A percentile compares a stretch with the other conserved stretches of the same genome.
These are phyloP conservation scores for Zapus hudsonius DNA, from an alignment of 2,113 vertebrate genomes.

Conservation along the genomic window DNA sequence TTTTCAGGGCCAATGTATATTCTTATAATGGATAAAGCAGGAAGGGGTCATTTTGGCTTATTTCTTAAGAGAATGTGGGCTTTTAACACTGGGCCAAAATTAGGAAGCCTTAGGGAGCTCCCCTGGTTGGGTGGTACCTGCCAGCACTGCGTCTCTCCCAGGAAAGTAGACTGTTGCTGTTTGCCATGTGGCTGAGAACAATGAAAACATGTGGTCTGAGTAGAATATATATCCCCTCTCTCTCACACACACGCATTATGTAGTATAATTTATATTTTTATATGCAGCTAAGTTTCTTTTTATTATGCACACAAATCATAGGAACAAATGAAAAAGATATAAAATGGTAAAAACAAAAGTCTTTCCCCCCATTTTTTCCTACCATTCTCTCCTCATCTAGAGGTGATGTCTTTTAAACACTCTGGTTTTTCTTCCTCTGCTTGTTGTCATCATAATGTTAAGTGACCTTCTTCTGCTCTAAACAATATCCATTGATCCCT, in stretches of 20 bases:
- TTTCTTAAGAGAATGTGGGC: neutral
- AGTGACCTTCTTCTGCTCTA: constrained; percentile 23
- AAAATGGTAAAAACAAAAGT: neutral
- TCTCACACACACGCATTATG: neutral
- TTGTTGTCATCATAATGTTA: constrained; percentile 48
- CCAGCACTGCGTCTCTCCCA: neutral
- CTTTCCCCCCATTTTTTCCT: neutral
- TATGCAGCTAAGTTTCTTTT: constrained; percentile 20
- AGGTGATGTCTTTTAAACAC: neutral
- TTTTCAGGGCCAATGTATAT: constrained; percentile 7
- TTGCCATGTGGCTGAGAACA: neutral
- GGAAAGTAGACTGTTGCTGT: neutral
- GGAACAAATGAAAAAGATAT: constrained; percentile 4
- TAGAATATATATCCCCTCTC: neutral
- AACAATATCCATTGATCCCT: constrained; percentile 18
- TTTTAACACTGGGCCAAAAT: neutral
- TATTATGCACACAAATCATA: neutral
- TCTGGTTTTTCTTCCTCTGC: constrained; percentile 27
- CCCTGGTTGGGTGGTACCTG: neutral
- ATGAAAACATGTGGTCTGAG: neutral
- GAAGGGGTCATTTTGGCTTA: neutral
- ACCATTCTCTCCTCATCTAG: neutral
- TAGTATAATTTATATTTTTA: neutral
- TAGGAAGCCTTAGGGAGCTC: neutral
- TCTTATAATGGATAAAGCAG: constrained; percentile 34